These are phyloP conservation scores for Drosophila fuyamai DNA, from an alignment of 1,140 invertebrate species.

Conservation along the genomic window DNA sequence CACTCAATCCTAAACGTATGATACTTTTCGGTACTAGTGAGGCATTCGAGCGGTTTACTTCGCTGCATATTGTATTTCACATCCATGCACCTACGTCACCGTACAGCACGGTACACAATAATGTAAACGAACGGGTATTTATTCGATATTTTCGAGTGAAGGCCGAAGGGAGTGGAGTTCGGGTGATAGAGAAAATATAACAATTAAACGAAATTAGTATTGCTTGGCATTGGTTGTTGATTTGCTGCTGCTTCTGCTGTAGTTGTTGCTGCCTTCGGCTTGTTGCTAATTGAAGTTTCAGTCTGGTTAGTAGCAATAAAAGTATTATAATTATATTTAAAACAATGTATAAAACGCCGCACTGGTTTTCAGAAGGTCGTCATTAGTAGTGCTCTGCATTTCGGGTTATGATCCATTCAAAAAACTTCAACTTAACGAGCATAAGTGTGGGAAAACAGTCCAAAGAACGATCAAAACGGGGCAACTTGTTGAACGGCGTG, in stretches of 20 bases:
- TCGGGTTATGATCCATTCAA: conserved; percentile 58
- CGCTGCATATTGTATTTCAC: conserved; percentile 80
- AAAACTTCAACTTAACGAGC: conserved; percentile 72
- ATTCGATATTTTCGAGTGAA: background rate
- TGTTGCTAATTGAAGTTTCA: conserved; percentile 70
- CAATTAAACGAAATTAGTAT: conserved; percentile 61
- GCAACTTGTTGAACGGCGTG: conserved; percentile 67
- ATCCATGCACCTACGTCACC: conserved; percentile 64
- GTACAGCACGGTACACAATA: conserved; percentile 12
- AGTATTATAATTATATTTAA: conserved; percentile 51
- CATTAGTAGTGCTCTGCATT: conserved; percentile 72
- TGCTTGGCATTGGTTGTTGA: conserved; percentile 23
- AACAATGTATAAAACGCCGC: conserved; percentile 31
- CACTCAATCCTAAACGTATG: conserved; percentile 80
- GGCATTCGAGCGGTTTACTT: conserved; percentile 71
- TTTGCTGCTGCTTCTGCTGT: conserved; percentile 30
- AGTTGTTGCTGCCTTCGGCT: conserved; percentile 36
- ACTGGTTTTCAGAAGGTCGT: conserved; percentile 38
- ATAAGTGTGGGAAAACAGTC: conserved; percentile 51
- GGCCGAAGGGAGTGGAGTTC: conserved; percentile 18
- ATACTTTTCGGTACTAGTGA: conserved; percentile 68
- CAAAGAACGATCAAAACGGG: conserved; percentile 63
- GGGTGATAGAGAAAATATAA: conserved; percentile 49
- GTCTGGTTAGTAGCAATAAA: conserved; percentile 74
- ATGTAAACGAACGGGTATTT: conserved; percentile 38